Percentiles rank a stretch among this genome's conserved stretches.
Evolutionary conservation across 35 echinoderm and acorn worm genomes (phyloP).

Genomic region (Diadema setosum): DNA sequence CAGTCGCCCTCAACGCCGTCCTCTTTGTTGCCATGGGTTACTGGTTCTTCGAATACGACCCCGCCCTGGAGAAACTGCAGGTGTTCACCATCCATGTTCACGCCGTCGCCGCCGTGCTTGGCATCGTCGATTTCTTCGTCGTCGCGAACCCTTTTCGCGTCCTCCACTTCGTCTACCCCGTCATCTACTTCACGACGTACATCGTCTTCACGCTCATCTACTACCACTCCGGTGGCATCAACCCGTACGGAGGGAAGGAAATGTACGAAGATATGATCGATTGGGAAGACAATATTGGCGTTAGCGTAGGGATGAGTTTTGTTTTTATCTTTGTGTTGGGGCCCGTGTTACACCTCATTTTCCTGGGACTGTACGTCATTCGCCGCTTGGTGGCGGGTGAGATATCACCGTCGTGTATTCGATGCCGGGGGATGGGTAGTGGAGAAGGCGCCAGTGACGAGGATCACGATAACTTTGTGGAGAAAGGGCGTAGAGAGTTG

Average conservation of each 20-base stretch:
- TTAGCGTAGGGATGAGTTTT: background rate
- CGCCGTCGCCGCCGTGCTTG: conserved; percentile 22
- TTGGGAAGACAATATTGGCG: background rate
- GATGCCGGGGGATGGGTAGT: background rate
- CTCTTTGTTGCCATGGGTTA: conserved; percentile 59
- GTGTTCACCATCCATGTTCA: conserved; percentile 74
- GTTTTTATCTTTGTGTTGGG: background rate
- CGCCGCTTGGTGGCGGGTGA: background rate
- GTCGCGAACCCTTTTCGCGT: conserved; percentile 26
- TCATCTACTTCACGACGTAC: conserved; percentile 32
- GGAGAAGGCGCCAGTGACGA: background rate
- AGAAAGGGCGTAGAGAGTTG: background rate
- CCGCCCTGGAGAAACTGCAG: conserved; percentile 31
- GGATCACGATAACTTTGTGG: background rate
- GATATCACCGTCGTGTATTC: background rate
- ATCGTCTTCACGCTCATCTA: conserved; percentile 56
- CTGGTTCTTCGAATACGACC: conserved; percentile 69
- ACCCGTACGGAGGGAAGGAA: conserved; percentile 49
- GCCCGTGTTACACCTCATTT: background rate
- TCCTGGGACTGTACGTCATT: background rate
- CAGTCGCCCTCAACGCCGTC: conserved; percentile 31
- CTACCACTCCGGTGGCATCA: conserved; percentile 56
- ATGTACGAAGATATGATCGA: conserved; percentile 51
- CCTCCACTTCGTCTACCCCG: conserved; percentile 53
- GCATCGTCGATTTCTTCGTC: conserved; percentile 25